Conservation (phyloP, 2,113 vertebrate genomes). For the Pandion haliaetus region DNA sequence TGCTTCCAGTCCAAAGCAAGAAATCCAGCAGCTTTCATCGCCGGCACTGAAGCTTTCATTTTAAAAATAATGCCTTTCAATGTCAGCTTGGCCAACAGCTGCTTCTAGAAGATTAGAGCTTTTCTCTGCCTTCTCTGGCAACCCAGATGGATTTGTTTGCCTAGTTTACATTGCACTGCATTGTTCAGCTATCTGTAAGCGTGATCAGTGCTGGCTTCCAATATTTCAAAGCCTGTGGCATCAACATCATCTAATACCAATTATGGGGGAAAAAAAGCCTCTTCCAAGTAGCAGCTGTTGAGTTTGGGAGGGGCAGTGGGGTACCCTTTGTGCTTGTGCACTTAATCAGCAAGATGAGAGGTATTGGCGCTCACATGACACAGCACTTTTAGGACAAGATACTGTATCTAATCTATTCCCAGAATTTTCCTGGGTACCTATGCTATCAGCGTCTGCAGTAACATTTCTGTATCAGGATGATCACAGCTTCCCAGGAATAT, state of each 20-base stretch:
- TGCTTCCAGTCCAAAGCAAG: conserved; percentile 53
- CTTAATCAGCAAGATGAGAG: conserved; percentile 45
- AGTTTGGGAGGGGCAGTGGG: conserved; percentile 42
- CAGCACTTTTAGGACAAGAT: conserved; percentile 32
- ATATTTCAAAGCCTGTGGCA: conserved; percentile 62
- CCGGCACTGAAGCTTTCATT: conserved; percentile 55
- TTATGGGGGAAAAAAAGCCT: conserved; percentile 37
- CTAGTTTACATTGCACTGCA: conserved; percentile 66
- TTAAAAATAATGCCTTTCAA: conserved; percentile 68
- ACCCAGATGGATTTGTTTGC: conserved; percentile 68
- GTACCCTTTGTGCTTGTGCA: conserved; percentile 36
- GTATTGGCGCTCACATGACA: neutral
- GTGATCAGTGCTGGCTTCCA: conserved; percentile 65
- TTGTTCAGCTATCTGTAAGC: conserved; percentile 69
- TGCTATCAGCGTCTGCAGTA: neutral
- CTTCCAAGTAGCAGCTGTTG: conserved; percentile 67
- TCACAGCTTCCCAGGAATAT: neutral
- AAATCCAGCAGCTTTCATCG: conserved; percentile 64
- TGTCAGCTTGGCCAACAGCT: conserved; percentile 69
- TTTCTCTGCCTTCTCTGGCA: conserved; percentile 70
- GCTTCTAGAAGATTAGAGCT: conserved; percentile 71
- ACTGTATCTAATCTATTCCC: neutral
- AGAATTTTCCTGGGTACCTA: neutral
- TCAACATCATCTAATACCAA: conserved; percentile 63
- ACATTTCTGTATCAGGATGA: neutral